Evolutionary conservation across 2,797 vertebrate species (phyloP).

Genomic region (Cyprinodon diabolis): DNA sequence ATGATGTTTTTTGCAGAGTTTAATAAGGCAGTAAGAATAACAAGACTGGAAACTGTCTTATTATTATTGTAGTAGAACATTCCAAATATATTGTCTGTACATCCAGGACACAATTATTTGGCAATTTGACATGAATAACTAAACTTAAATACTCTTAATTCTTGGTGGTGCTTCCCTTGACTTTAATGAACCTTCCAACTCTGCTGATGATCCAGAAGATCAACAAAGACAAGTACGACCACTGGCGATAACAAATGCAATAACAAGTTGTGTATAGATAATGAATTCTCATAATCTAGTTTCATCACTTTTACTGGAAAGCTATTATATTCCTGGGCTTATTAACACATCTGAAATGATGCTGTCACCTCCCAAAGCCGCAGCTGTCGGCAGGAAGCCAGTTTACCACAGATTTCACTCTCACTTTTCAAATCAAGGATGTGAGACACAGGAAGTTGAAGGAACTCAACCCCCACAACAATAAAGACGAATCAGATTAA

Average conservation of each 20-base stretch:
- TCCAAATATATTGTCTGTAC: neutral
- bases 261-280: slow-evolving; percentile 7
- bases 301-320: slow-evolving; percentile 51
- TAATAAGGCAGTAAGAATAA: neutral
- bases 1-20: neutral
- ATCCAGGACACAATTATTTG: neutral
- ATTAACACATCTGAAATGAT: slow-evolving; percentile 59
- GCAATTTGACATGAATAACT: slow-evolving; percentile 3
- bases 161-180: neutral
- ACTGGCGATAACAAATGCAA: slow-evolving; percentile 22
- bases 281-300: slow-evolving; percentile 26
- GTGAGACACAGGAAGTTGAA: slow-evolving; percentile 20
- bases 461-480: slow-evolving; percentile 11
- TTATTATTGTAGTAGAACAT: neutral
- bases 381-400: slow-evolving; percentile 45
- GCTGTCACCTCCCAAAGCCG: slow-evolving; percentile 18
- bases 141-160: slow-evolving; percentile 10
- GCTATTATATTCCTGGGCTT: slow-evolving; percentile 40
- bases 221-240: neutral
- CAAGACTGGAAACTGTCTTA: neutral
- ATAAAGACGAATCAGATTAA: slow-evolving; percentile 21
- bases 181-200: slow-evolving; percentile 19
- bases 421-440: slow-evolving; percentile 32
- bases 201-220: neutral
- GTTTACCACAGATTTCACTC: slow-evolving; percentile 20